A percentile compares a stretch with the other conserved stretches of the same genome.
These are phyloP conservation scores for Anolis apletophallus DNA, from an alignment of 2,797 vertebrate species.

Conservation along the genomic window DNA sequence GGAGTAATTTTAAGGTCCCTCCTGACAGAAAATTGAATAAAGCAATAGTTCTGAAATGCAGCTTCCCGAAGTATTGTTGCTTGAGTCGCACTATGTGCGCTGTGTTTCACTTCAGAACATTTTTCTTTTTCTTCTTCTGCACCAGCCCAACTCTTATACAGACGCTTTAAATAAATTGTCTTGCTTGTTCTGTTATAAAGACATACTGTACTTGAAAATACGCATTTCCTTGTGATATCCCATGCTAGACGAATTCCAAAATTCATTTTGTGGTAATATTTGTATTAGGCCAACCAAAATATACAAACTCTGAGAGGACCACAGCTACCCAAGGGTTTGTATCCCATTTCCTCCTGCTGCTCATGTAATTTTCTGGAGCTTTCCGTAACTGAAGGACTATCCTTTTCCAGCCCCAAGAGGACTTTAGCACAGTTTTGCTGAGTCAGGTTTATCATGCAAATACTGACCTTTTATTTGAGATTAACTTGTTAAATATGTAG, in stretches of 20 bases:
- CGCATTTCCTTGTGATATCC: neutral
- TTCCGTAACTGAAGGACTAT: constrained; percentile 1
- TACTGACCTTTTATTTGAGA: constrained; percentile 59
- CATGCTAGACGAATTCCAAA: neutral
- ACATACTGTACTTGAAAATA: neutral
- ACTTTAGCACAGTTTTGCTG: constrained; percentile 45
- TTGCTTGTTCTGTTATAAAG: neutral
- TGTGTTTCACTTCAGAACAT: neutral
- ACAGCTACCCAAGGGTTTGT: too few relatives aligned
- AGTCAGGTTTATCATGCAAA: constrained; percentile 44
- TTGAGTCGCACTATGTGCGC: neutral
- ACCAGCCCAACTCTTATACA: too few relatives aligned
- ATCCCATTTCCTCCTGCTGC: neutral
- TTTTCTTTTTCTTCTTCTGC: too few relatives aligned
- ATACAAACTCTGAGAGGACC: too few relatives aligned
- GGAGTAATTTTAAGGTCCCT: neutral
- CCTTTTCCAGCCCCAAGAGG: constrained; percentile 41
- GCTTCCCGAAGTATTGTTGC: neutral
- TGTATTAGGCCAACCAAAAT: too few relatives aligned
- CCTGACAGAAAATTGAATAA: neutral
- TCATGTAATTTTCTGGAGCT: constrained; percentile 25
- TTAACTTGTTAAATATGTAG: constrained; percentile 59
- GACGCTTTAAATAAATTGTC: too few relatives aligned
- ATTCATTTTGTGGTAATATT: neutral
- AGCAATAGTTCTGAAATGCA: neutral